These are phyloP conservation scores for Emydoidea blandingii DNA, from an alignment of 2,797 vertebrate genomes.

Conservation along the genomic window DNA sequence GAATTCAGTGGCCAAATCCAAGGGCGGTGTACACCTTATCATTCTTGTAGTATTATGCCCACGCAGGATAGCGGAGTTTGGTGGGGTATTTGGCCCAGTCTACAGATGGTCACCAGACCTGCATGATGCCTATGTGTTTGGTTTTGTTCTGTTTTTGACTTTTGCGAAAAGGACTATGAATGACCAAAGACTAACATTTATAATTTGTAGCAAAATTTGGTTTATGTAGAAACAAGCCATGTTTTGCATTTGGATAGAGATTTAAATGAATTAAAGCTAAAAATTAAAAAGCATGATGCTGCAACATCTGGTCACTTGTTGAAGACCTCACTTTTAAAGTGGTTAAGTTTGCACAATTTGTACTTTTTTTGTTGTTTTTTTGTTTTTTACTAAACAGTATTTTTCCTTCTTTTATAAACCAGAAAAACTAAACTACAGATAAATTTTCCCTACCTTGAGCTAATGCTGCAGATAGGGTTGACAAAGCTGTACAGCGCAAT, in stretches of 20 bases:
- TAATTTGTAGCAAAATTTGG: slow-evolving; percentile 90
- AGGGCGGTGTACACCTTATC: slow-evolving; percentile 59
- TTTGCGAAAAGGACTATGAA: slow-evolving; percentile 79
- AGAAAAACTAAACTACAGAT: slow-evolving; percentile 89
- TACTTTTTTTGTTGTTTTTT: slow-evolving; percentile 82
- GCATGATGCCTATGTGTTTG: slow-evolving; percentile 60
- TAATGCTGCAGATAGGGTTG: slow-evolving; percentile 84
- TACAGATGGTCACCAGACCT: slow-evolving; percentile 60
- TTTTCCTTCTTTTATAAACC: slow-evolving; percentile 89
- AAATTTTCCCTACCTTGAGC: slow-evolving; percentile 82
- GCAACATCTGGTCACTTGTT: slow-evolving; percentile 84
- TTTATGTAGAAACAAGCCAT: slow-evolving; percentile 94
- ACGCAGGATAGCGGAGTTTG: slow-evolving; percentile 49
- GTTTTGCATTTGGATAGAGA: slow-evolving; percentile 91
- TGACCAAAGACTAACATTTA: slow-evolving; percentile 84
- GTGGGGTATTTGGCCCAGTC: slow-evolving; percentile 67
- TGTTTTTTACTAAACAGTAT: slow-evolving; percentile 88
- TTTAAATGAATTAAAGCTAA: slow-evolving; percentile 90
- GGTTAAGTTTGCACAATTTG: slow-evolving; percentile 89
- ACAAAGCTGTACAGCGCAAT: slow-evolving; percentile 94
- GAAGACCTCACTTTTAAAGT: slow-evolving; percentile 88
- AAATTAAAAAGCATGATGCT: slow-evolving; percentile 85
- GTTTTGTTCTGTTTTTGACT: slow-evolving; percentile 66
- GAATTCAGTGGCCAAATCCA: slow-evolving; percentile 78
- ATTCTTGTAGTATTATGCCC: slow-evolving; percentile 53